Base-by-base conservation (phyloP, 2,797 vertebrate species). In the Oreortyx pictus region DNA sequence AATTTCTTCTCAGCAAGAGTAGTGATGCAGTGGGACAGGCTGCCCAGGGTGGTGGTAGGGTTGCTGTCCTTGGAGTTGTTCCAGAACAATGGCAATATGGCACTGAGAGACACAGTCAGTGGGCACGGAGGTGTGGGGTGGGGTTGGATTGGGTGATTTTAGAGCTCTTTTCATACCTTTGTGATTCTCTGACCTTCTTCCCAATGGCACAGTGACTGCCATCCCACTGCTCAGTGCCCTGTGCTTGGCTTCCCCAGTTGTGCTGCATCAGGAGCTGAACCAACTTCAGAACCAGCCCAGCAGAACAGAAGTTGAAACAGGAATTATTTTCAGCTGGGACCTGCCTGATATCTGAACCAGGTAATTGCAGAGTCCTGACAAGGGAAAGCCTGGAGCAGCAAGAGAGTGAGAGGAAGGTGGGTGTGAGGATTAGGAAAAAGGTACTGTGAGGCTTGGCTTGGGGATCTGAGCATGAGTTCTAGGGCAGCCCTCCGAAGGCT, bases 261-360 rank as follows among this genome's bases (percentile, higher is more conserved):
- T 56, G 64, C 22, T 27, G 43, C 62, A 75, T 68, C 59, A 75
- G 93, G 62, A 89, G 19, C 71, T n/a, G 80, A 89, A 89, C 24
- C 62, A 60, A 60, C 87, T 88, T 89, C 50, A 24, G 67, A 73
- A 92, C 56, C 86, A 91, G 71, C 75, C 39, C 49, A 62, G 60
- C 18, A 86, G 87, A 88, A 78, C 64, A 91, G 56, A 82, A 89
- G 60, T 73, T 78, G 64, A 39, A 15, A 80, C 71, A 82, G 67
- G 93, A 13, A 86, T 92, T 92, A 60, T 94, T 94, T 92, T 89
- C 73, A 70, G 19, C 35, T 82, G 77, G 57, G 19, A 25, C 77
- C 39, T 78, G 60, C 79, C 9, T 65, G 27, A 71, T 76, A 31
- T 37, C 57, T 71, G 29, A 88, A 83, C 64, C 46, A 91, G 23